These are phyloP conservation scores for Monopis laevigella DNA, from an alignment of 2,888 invertebrate genomes.

Conservation along the genomic window DNA sequence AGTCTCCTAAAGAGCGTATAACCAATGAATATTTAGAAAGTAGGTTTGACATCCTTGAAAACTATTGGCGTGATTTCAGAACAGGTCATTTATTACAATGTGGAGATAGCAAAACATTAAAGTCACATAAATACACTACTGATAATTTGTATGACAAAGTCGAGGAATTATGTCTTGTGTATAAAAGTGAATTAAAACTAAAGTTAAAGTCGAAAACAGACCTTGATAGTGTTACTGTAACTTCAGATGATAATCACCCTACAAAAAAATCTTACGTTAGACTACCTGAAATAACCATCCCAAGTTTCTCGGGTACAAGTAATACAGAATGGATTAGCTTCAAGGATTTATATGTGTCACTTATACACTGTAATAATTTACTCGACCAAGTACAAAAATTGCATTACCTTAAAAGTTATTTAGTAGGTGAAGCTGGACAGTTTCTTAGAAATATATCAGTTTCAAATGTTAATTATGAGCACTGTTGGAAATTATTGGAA, in stretches of 20 bases:
- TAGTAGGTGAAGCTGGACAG: constrained; percentile 15
- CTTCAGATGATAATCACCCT: too few species aligned
- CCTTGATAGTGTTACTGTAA: neutral
- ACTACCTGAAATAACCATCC: constrained; percentile 1
- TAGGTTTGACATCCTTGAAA: neutral
- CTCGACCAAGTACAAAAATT: constrained; percentile 13
- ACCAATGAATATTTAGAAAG: constrained; percentile 10
- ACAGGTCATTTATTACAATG: neutral
- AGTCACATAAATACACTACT: neutral
- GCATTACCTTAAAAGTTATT: constrained; percentile 14
- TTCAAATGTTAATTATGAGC: neutral
- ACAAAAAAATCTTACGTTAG: neutral
- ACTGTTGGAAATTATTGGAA: constrained; percentile 9
- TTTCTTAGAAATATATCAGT: constrained; percentile 4
- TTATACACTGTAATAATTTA: constrained; percentile 4
- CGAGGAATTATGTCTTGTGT: neutral
- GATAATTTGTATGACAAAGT: neutral
- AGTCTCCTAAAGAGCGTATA: constrained; percentile 14
- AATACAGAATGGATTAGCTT: constrained; percentile 15
- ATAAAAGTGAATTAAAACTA: neutral
- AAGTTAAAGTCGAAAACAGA: neutral
- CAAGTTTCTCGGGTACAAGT: constrained; percentile 11
- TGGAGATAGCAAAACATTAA: neutral
- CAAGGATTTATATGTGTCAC: constrained; percentile 12
- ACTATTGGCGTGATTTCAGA: neutral